Evolutionary conservation across 2,888 invertebrate genomes (phyloP), one percentile per base, ranked within the genome.

Genomic region (Pyralis farinalis): DNA sequence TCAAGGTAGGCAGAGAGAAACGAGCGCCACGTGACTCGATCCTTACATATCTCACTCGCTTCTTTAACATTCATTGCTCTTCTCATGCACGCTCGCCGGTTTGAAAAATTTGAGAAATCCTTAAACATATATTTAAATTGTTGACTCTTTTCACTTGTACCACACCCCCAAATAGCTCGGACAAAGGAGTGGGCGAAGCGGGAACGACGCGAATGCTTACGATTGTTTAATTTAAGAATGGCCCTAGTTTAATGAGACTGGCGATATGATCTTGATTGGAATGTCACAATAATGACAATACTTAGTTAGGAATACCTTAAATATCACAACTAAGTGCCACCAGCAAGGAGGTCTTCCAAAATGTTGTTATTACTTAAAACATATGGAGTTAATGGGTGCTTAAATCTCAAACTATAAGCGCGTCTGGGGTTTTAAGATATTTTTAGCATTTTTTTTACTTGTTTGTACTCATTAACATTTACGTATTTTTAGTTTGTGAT

Each of bases 121-220:
- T n/a, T 6, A 11, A 4, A 20, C 20, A 9, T 9, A 10, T 9
- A 1, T 9, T 28, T 2, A 5, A 12, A 20, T 37, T 25, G 32
- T 27, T 27, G 4, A 6, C n/a, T 25, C 51, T 53, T 43, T 16
- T 55, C 27, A 50, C 60, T 75, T 76, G 51, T 7, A 41, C 74
- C 72, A 51, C 45, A 48, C 39, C 36, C 45, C 42, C 57, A 70
- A 74, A 70, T 67, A 71, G 71, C 69, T 74, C 49, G 73, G 72
- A 79, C 80, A 73, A 78, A 79, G 71, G 71, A 80, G 85, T 86
- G 85, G 85, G 86, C 82, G 83, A 74, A 58, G 58, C 60, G 53
- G 73, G 76, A 76, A 77, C 80, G 80, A 84, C 70, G 78, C 70
- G 73, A 79, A 72, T 68, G 74, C 71, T 66, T 74, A 79, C 78